Evolutionary conservation across 30 jellyfish, hydroid and myxozoan species (phyloP).

Genomic region (Cassiopea andromeda): DNA sequence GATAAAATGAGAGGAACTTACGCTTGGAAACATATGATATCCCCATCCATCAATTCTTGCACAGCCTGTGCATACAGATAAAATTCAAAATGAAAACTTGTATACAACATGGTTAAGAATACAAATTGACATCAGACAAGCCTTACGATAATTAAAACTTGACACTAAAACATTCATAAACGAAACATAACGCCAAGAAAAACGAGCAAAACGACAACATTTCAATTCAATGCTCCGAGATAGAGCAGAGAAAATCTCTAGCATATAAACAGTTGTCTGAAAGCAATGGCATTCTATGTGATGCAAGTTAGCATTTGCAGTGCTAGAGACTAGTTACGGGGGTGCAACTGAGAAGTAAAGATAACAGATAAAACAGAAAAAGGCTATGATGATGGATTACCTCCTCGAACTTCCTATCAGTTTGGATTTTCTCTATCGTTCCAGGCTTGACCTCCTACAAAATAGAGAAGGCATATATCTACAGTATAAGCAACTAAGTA

Average conservation of each 20-base stretch:
- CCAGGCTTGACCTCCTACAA: conserved; percentile 91
- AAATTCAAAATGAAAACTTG: not conserved
- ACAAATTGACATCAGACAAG: not conserved
- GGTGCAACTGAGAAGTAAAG: not conserved
- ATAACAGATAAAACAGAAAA: not conserved
- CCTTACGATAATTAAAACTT: not conserved
- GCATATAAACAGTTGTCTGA: too few relatives aligned
- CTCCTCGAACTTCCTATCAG: conserved; percentile 85
- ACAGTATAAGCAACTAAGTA: too few relatives aligned
- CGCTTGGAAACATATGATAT: conserved; percentile 95
- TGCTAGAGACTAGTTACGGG: not conserved
- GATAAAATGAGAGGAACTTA: conserved; percentile 62
- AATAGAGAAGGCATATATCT: not conserved
- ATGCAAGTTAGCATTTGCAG: not conserved
- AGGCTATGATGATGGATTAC: conserved; percentile 15
- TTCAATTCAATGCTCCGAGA: too few relatives aligned
- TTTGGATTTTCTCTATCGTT: conserved; percentile 67
- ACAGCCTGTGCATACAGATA: conserved; percentile 65
- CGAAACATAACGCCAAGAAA: too few relatives aligned
- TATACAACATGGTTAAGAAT: not conserved
- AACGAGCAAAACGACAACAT: too few relatives aligned
- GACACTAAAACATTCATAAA: too few relatives aligned
- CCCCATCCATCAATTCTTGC: conserved; percentile 97
- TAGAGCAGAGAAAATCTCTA: too few relatives aligned
- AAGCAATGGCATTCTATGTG: too few relatives aligned